A percentile compares a stretch with the other conserved stretches of the same genome.
Conservation (phyloP, 35 echinoderm and acorn worm genomes). For the Hemicentrotus pulcherrimus region DNA sequence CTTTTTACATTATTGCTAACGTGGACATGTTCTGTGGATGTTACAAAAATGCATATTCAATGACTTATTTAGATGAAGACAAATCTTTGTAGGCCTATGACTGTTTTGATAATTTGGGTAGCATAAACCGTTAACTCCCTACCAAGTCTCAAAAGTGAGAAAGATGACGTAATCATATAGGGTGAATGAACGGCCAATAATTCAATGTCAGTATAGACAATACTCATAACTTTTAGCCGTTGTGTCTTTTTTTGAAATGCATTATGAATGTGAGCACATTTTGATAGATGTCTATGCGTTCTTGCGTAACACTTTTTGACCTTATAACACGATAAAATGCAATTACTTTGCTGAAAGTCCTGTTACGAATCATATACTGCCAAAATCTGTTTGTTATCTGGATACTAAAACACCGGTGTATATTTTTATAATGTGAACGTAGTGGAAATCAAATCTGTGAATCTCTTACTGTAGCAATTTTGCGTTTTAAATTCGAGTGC, state of each 20-base stretch:
- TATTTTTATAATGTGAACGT: conserved; percentile 30
- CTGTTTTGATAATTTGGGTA: conserved; percentile 37
- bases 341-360: neutral
- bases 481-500: neutral
- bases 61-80: conserved; percentile 17
- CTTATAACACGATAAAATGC: neutral
- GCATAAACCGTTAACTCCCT: neutral
- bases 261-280: conserved; percentile 18
- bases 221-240: neutral
- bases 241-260: neutral
- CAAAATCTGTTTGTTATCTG: neutral
- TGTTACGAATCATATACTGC: neutral
- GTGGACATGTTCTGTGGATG: conserved; percentile 40
- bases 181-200: neutral
- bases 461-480: conserved; percentile 6
- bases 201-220: neutral
- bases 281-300: neutral
- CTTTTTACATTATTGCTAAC: conserved; percentile 51
- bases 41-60: neutral
- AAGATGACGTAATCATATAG: neutral
- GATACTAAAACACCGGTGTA: neutral
- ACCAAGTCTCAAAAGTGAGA: neutral
- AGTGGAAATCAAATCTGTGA: neutral
- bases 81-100: conserved; percentile 24
- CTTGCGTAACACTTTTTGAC: neutral